Evolutionary conservation across 2,113 vertebrate genomes (phyloP), one percentile per base, ranked within the genome.

Genomic region (Tetraodon nigroviridis): DNA sequence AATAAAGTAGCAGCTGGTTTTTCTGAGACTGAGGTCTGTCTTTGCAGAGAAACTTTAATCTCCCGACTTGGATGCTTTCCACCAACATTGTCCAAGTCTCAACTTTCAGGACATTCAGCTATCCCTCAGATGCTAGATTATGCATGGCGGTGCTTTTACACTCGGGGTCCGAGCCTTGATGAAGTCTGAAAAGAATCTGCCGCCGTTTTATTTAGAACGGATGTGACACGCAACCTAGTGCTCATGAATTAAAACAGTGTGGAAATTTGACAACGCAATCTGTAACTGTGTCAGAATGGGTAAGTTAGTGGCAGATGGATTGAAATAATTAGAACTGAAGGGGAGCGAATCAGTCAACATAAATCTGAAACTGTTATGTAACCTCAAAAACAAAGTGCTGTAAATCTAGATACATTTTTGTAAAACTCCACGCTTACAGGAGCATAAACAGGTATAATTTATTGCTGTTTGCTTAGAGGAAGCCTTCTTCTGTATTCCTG

Each of bases 51-150:
- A 75, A 67, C 55, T 72, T 32, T 80, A 69, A 83, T 85, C 76
- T 80, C 75, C 60, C 63, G 63, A 69, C 61, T 85, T 87, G 78
- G 80, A 81, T 7, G 16, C 32, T 41, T 78, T 75, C 71, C 83
- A 86, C 24, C 14, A 19, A 67, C 62, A 55, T 73, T 52, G 20
- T 66, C 60, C 59, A 64, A 65, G 68, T 66, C 58, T 82, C 56
- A 40, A 56, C 58, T 72, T 71, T 68, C 62, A 76, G 58, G 62
- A 48, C n/a, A 47, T 21, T 62, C 49, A 55, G 58, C 53, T 76
- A 77, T 19, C 69, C 64, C 44, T 40, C 40, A 58, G 57, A 42
- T 61, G 20, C 37, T 14, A 21, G 41, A 44, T 14, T 66, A 47
- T 42, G 37, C 21, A 69, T 68, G 41, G 27, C 8, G 10, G 32